Percentiles rank a stretch among this genome's conserved stretches.
These are phyloP conservation scores for Procambarus clarkii DNA, from an alignment of 1,140 invertebrate species.

Conservation along the genomic window DNA sequence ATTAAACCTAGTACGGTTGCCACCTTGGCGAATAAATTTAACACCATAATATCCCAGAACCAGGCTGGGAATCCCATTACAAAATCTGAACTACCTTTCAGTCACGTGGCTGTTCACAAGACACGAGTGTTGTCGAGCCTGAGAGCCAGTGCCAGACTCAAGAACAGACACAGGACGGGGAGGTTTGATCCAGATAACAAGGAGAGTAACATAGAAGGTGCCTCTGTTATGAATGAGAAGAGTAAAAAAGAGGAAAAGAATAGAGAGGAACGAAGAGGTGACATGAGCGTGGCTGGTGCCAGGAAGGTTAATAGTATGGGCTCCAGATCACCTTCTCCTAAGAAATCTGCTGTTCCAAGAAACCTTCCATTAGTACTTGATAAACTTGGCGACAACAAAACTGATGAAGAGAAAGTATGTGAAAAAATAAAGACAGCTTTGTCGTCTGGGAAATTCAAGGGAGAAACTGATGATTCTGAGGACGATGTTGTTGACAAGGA, in stretches of 20 bases:
- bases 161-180: slow-evolving; percentile 56
- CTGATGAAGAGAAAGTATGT: slow-evolving; percentile 72
- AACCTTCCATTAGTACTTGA: not conserved
- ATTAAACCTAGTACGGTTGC: slow-evolving; percentile 69
- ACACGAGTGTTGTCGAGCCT: slow-evolving; percentile 54
- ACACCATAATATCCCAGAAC: slow-evolving; percentile 71
- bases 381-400: slow-evolving; percentile 69
- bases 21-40: slow-evolving; percentile 69
- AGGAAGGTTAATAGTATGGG: slow-evolving; percentile 2
- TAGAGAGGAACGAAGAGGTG: slow-evolving; percentile 53
- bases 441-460: slow-evolving; percentile 71
- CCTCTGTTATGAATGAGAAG: slow-evolving; percentile 45
- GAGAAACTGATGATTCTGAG: slow-evolving; percentile 71
- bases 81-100: slow-evolving; percentile 47
- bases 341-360: not conserved
- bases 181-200: slow-evolving; percentile 30
- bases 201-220: slow-evolving; percentile 27
- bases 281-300: not conserved
- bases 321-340: not conserved
- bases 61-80: slow-evolving; percentile 43
- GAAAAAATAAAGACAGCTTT: slow-evolving; percentile 71
- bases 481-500: slow-evolving; percentile 51
- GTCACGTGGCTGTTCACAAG: slow-evolving; percentile 51
- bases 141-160: slow-evolving; percentile 53
- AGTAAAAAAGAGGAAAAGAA: slow-evolving; percentile 63